Conservation (phyloP, 2,797 vertebrate species). For the Catamblyrhynchus diadema region DNA sequence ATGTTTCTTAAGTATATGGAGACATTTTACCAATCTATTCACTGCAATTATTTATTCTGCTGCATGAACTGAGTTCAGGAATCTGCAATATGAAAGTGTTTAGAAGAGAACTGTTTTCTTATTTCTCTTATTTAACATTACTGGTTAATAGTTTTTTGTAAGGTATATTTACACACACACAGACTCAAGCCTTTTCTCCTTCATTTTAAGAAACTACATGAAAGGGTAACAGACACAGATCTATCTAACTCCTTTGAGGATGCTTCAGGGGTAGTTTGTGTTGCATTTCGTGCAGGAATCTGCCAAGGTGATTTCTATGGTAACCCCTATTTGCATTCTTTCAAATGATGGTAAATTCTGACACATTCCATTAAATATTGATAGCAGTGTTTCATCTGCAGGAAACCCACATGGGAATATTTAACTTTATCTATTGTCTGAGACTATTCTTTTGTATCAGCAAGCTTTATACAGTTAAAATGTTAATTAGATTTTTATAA, state of each 20-base stretch:
- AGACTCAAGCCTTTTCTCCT: background rate
- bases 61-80: background rate
- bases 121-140: background rate
- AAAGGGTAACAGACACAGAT: conserved; percentile 5
- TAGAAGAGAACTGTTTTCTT: background rate
- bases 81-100: background rate
- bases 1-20: background rate
- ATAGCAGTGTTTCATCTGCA: conserved; percentile 68
- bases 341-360: conserved; percentile 70
- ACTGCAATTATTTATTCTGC: background rate
- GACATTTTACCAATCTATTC: background rate
- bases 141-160: background rate
- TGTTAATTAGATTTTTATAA: conserved; percentile 80
- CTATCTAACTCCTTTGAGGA: conserved; percentile 14
- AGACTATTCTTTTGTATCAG: conserved; percentile 61
- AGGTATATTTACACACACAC: background rate
- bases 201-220: background rate
- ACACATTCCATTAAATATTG: conserved; percentile 75
- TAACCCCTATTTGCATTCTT: conserved; percentile 72
- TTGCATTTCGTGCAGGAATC: conserved; percentile 55
- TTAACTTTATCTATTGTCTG: conserved; percentile 74
- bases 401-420: conserved; percentile 64
- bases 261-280: conserved; percentile 39
- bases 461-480: conserved; percentile 73
- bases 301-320: conserved; percentile 74